Conservation (phyloP, 2,888 invertebrate genomes). For the Ormyrus rosae region DNA sequence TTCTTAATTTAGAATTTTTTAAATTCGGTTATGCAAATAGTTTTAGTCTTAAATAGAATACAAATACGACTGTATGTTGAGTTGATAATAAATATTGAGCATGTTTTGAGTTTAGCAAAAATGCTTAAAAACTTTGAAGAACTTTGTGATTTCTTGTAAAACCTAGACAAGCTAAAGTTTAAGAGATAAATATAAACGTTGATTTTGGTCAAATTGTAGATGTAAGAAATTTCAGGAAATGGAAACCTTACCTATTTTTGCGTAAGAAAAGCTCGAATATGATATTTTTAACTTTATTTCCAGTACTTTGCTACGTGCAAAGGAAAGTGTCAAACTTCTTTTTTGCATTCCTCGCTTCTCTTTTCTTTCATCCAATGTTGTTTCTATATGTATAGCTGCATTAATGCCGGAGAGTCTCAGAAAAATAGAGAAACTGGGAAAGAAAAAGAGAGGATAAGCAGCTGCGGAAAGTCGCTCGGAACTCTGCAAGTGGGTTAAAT, state of each 20-base stretch:
- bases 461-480: slow-evolving; percentile 54
- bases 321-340: slow-evolving; percentile 32
- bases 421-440: slow-evolving; percentile 1
- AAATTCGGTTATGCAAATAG: too few relatives aligned
- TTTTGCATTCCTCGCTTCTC: neutral
- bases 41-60: too few relatives aligned
- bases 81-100: too few relatives aligned
- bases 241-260: too few relatives aligned
- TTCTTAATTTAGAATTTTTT: too few relatives aligned
- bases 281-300: neutral
- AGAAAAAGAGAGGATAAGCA: slow-evolving; percentile 17
- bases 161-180: too few relatives aligned
- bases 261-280: slow-evolving; percentile 31
- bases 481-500: slow-evolving; percentile 60
- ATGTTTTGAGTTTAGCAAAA: too few relatives aligned
- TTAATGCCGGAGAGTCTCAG: neutral
- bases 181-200: too few relatives aligned
- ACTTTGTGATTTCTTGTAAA: too few relatives aligned
- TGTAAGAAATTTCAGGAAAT: neutral
- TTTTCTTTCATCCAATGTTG: slow-evolving; percentile 3
- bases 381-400: neutral
- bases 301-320: neutral
- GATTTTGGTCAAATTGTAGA: too few relatives aligned
- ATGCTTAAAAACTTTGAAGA: too few relatives aligned
- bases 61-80: too few relatives aligned